phyloP scores from a whole-genome alignment of 2,888 invertebrate species.

The Pandemis cinnamomeana region DNA sequence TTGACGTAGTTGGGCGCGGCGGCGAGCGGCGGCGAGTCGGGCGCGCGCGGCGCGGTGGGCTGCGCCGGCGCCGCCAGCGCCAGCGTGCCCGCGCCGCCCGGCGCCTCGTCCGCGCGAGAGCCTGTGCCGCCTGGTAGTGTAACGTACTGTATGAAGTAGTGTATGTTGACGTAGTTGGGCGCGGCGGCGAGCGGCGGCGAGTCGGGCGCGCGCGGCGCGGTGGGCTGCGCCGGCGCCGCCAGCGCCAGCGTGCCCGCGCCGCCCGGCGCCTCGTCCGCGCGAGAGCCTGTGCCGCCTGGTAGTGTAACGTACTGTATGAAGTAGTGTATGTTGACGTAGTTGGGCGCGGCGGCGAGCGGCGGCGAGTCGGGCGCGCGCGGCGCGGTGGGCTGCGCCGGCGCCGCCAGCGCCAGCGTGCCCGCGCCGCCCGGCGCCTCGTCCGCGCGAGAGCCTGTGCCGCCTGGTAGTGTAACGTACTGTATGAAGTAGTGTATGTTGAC shows the following conservation, averaged over 20 bases:
- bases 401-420: conserved; percentile 84
- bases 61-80: conserved; percentile 63
- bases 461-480: conserved; percentile 78
- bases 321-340: conserved; percentile 97
- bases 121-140: no score
- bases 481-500: conserved; percentile 97
- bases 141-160: conserved; percentile 92
- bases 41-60: conserved; percentile 82
- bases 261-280: conserved; percentile 87
- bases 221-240: conserved; percentile 52
- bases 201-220: conserved; percentile 86
- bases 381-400: conserved; percentile 60
- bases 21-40: conserved; percentile 88
- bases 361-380: conserved; percentile 89
- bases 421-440: conserved; percentile 86
- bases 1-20: conserved; percentile 95
- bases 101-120: conserved; percentile 88
- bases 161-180: conserved; percentile 96
- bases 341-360: conserved; percentile 87
- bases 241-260: conserved; percentile 85
- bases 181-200: conserved; percentile 88
- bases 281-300: no score
- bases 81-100: conserved; percentile 85
- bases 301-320: conserved; percentile 88
- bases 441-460: no score